Conservation (phyloP, 2,797 vertebrate genomes). For the Tenualosa ilisha region DNA sequence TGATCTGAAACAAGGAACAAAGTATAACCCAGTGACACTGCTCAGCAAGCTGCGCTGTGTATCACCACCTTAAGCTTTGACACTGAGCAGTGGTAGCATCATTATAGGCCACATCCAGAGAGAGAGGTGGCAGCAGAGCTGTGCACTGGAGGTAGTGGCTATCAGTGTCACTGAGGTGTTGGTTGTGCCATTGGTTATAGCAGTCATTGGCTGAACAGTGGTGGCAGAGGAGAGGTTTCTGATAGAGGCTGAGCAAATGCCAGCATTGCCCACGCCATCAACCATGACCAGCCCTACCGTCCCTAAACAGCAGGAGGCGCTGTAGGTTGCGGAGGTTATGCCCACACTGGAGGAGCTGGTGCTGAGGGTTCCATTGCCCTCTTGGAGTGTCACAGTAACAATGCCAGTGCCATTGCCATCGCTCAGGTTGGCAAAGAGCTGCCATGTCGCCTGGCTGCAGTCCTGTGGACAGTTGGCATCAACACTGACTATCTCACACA, state of each 20-base stretch:
- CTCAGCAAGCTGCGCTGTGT: too few relatives aligned
- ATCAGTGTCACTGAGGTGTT: not conserved
- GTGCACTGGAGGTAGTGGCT: not conserved
- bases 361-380: constrained; percentile 59
- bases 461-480: constrained; percentile 48
- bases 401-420: constrained; percentile 60
- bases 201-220: not conserved
- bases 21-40: too few relatives aligned
- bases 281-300: constrained; percentile 57
- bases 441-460: constrained; percentile 53
- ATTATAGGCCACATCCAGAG: not conserved
- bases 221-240: not conserved
- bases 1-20: too few relatives aligned
- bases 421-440: constrained; percentile 47
- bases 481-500: constrained; percentile 51
- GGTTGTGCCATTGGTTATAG: not conserved
- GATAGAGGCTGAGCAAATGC: constrained; percentile 31
- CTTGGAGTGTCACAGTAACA: constrained; percentile 39
- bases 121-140: not conserved
- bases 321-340: constrained; percentile 56
- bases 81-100: not conserved
- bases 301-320: constrained; percentile 59
- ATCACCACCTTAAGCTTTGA: not conserved
- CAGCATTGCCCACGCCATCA: constrained; percentile 56
- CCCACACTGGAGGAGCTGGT: constrained; percentile 43